phyloP scores from a whole-genome alignment of 2,113 vertebrate species.

The Mormoops blainvillei region DNA sequence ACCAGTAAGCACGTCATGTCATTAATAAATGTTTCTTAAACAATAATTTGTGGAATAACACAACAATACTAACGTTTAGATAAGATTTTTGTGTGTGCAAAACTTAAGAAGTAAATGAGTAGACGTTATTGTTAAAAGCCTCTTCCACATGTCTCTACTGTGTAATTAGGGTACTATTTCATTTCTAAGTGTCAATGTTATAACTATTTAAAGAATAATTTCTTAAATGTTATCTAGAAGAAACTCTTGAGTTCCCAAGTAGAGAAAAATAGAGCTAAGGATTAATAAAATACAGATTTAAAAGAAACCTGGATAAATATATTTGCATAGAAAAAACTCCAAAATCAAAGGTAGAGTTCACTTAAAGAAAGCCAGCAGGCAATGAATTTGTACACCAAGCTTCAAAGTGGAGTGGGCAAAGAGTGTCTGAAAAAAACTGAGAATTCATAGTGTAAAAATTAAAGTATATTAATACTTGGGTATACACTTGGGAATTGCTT shows the following conservation, averaged over 20 bases:
- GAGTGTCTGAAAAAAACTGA: background rate
- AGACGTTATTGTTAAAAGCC: background rate
- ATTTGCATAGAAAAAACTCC: background rate
- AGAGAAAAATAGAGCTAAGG: background rate
- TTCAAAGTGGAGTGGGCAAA: background rate
- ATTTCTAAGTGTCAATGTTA: background rate
- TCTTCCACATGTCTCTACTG: background rate
- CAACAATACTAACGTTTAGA: background rate
- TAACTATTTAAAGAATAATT: background rate
- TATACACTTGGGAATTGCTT: background rate
- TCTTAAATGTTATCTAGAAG: slow-evolving; percentile 20
- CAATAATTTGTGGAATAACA: background rate
- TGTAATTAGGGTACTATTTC: background rate
- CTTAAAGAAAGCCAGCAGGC: background rate
- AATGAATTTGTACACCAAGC: background rate
- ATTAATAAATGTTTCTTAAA: background rate
- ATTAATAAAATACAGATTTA: background rate
- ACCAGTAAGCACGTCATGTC: background rate
- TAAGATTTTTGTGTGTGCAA: background rate
- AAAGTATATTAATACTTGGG: background rate
- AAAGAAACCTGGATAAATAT: background rate
- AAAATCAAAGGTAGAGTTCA: background rate
- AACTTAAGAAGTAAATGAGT: background rate
- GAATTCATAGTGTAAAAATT: background rate
- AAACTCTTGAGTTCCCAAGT: background rate